A percentile compares a stretch with the other conserved stretches of the same genome.
phyloP scores from a whole-genome alignment of 2,888 invertebrate species.

The Galerucella nymphaeae region DNA sequence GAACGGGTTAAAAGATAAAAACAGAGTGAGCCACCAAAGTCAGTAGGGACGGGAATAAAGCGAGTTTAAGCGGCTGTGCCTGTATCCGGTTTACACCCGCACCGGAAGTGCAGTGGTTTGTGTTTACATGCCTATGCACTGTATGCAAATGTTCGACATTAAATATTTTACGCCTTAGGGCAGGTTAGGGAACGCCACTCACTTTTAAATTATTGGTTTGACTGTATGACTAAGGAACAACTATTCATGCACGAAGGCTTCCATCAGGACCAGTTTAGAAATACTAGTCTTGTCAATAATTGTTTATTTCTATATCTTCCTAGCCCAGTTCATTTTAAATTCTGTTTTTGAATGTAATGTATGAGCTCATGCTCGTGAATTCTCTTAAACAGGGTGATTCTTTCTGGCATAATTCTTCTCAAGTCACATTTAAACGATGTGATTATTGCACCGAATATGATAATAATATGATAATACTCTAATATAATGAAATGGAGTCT shows the following conservation, averaged over 20 bases:
- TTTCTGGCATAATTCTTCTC: no score
- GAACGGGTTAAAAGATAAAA: slow-evolving; percentile 39
- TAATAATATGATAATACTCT: no score
- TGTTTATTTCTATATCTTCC: not conserved
- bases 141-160: slow-evolving; percentile 58
- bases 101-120: slow-evolving; percentile 60
- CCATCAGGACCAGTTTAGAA: not conserved
- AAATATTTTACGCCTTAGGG: slow-evolving; percentile 58
- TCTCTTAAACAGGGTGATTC: no score
- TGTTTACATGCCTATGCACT: slow-evolving; percentile 59
- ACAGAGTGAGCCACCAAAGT: slow-evolving; percentile 6
- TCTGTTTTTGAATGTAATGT: no score
- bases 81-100: slow-evolving; percentile 58
- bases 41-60: slow-evolving; percentile 42
- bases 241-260: slow-evolving; percentile 5
- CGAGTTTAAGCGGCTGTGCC: slow-evolving; percentile 57
- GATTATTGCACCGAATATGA: no score
- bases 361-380: no score
- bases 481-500: no score
- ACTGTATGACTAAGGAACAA: not conserved
- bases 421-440: no score
- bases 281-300: not conserved
- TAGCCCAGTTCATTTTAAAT: no score
- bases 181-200: slow-evolving; percentile 52
- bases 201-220: not conserved